Evolutionary conservation across 2,888 invertebrate genomes (phyloP), one percentile per base, ranked within the genome.

Genomic region (Cabera pusaria): DNA sequence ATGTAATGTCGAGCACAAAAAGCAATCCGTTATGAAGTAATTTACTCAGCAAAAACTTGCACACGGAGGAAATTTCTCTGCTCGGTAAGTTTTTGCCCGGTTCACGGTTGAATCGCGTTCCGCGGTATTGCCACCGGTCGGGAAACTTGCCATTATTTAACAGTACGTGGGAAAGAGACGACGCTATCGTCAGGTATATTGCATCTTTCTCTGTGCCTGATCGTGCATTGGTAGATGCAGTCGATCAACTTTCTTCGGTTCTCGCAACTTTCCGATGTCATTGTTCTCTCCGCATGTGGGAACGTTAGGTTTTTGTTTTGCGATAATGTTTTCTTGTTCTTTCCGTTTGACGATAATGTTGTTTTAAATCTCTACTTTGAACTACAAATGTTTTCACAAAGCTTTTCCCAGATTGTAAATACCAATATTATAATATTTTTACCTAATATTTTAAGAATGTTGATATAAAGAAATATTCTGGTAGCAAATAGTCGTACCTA

Each of bases 251-350:
- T 79, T 79, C 79, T 65, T 75, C 64, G 35, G 60, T 57, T 64
- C 78, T 77, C 80, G 71, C 82, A 74, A 78, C 81, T 83, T 81
- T 83, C 81, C 73, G 81, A 71, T 59, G 64, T 64, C 67, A 80
- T 82, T 82, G 83, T 82, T 67, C 62, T 54, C 35, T 29, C 34
- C 46, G 49, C 64, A 66, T 67, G 68, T 80, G 76, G 61, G 74
- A 75, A 74, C 52, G 37, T 43, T 48, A 45, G 51, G 60, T 72
- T 72, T 72, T 75, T 73, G 55, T 66, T 66, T 49, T 56, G 39
- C 48, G 44, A 49, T 38, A n/a, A 43, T 32, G 40, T 47, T 50
- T 54, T 42, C 49, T 31, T 45, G 42, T 39, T 35, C 35, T 49
- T 46, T 49, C 45, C 49, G 44, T 34, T 33, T 38, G 24, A 4